Base-by-base conservation (phyloP, 30 jellyfish, hydroid and myxozoan species). In the Aurelia aurita region DNA sequence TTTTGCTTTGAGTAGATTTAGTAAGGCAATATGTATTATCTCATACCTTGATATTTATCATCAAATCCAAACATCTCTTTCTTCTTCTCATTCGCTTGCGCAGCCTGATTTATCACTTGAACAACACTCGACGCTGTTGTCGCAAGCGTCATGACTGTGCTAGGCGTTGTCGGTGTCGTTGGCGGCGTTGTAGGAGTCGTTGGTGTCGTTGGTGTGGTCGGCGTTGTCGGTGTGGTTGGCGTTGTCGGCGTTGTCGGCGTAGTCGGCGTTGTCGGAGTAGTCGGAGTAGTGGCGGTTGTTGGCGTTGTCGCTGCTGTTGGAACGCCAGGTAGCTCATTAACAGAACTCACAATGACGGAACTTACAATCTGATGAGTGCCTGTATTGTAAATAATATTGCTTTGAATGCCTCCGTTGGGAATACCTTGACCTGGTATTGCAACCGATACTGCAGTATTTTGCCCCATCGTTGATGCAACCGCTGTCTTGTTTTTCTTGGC, bases 171-270 rank as follows among this genome's bases (percentile, higher is more conserved):
- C 25, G 89, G 59, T 2, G 95, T 16, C 39, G 92, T 53, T 9
- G 86, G 54, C 20, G 79, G 68, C 28, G 84, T 65, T 9, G 77
- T 80, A 59, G 84, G 82, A 5, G 87, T 71, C 20, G 87, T 26
- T 39, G 82, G 87, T 25, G 94, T 84, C 59, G 94, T 62, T 20
- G 95, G 89, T 0, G 95, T 85, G 11, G 95, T 85, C 22, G 89
- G 95, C 9, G 95, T 85, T 22, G 89, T 85, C 54, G 88, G 89
- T 1, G 85, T 85, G 9, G 89, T 85, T 44, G 89, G 95, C 19
- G 95, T 73, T 22, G 95, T 64, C 34, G 89, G 88, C 35, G 95
- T 73, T 19, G 88, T 74, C 44, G 85, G 95, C 13, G 95, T 85
- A 16, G 88, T 73, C 22, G 88, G 84, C 2, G 84, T 85, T 15